Conservation (phyloP, 2,797 vertebrate species). For the Lophotriccus pileatus region DNA sequence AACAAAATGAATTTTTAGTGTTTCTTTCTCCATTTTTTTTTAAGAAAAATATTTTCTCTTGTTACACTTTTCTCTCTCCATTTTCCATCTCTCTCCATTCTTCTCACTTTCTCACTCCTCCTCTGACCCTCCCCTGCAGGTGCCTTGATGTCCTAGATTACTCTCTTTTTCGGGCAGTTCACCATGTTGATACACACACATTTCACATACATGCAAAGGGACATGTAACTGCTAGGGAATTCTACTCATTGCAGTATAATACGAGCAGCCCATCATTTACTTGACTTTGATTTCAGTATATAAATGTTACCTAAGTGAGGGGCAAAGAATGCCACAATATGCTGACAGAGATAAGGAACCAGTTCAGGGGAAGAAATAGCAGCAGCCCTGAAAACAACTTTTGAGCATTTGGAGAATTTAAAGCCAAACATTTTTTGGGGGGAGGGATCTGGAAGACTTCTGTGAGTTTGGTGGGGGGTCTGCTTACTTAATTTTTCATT, state of each 20-base stretch:
- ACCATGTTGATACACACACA: background rate
- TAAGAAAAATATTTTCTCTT: background rate
- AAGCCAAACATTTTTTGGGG: background rate
- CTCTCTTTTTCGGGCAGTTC: background rate
- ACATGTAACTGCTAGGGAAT: background rate
- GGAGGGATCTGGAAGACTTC: background rate
- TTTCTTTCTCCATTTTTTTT: background rate
- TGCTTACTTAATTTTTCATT: background rate
- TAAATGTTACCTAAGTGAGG: background rate
- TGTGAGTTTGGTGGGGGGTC: background rate
- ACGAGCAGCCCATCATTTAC: background rate
- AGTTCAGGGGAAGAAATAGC: background rate
- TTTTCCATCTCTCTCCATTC: background rate
- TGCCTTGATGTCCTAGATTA: background rate
- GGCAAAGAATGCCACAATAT: background rate
- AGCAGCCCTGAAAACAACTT: background rate
- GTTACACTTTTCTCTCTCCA: background rate
- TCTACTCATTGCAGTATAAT: background rate
- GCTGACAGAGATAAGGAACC: background rate
- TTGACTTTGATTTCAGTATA: constrained; percentile 5
- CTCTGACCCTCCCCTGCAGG: background rate
- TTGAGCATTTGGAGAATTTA: background rate
- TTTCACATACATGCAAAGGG: background rate
- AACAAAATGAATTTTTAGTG: background rate
- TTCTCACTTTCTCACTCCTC: background rate